These are phyloP conservation scores for Plecturocebus donacophilus DNA, from an alignment of 2,113 vertebrate genomes.

Conservation along the genomic window DNA sequence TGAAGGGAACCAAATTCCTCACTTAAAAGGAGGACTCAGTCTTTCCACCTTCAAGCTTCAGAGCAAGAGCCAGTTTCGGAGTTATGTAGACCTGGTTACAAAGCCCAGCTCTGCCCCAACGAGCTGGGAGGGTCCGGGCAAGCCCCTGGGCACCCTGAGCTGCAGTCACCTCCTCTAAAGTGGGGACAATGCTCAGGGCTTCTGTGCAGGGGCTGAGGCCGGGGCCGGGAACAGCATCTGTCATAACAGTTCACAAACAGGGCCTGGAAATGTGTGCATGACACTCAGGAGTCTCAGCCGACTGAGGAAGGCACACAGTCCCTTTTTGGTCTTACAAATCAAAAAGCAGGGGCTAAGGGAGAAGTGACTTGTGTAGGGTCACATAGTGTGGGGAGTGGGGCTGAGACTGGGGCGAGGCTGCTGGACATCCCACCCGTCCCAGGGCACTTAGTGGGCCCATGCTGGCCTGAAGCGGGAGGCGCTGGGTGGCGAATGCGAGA, in stretches of 20 bases:
- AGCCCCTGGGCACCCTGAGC: not conserved
- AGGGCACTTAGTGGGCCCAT: not conserved
- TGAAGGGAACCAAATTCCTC: not conserved
- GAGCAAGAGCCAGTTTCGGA: not conserved
- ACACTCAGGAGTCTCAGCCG: not conserved
- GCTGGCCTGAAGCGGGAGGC: not conserved
- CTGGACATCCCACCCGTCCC: not conserved
- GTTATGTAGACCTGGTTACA: not conserved
- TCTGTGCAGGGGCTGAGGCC: not conserved
- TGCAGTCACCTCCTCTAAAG: not conserved
- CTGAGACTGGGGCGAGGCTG: not conserved
- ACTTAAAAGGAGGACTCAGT: not conserved
- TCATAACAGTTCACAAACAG: not conserved
- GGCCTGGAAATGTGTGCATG: not conserved
- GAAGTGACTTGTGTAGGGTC: not conserved
- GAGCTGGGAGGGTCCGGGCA: not conserved
- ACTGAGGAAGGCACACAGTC: not conserved
- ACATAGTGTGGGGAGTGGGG: accelerated
- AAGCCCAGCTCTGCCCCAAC: not conserved
- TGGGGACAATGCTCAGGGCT: not conserved
- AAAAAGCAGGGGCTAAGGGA: not conserved
- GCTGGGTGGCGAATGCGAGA: not conserved
- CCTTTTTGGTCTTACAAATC: not conserved
- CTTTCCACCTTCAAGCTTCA: not conserved
- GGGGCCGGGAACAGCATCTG: not conserved